A percentile compares a stretch with the other conserved stretches of the same genome.
phyloP scores from a whole-genome alignment of 2,797 vertebrate species.

The Lacerta viridis region DNA sequence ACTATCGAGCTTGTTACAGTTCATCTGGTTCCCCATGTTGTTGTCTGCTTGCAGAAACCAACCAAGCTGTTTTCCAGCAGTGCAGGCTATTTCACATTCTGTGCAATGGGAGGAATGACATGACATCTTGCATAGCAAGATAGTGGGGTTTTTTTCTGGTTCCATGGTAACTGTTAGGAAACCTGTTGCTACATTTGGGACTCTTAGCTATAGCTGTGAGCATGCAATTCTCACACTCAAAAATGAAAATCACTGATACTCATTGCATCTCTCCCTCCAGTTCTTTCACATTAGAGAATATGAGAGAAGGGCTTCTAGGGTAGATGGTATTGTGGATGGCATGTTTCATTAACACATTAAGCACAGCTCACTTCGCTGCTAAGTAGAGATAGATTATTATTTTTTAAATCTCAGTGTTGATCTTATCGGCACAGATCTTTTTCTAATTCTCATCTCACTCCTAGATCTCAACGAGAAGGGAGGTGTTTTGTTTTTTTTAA shows the following conservation, averaged over 20 bases:
- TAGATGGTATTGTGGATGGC: not conserved
- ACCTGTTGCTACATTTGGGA: too few relatives aligned
- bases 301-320: not conserved
- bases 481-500: too few relatives aligned
- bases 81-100: not conserved
- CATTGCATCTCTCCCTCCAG: not conserved
- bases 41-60: not conserved
- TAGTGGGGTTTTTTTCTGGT: not conserved
- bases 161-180: not conserved
- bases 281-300: not conserved
- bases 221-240: not conserved
- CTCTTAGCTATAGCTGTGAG: not conserved
- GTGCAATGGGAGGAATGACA: not conserved
- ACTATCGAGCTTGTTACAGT: not conserved
- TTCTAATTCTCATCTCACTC: too few relatives aligned
- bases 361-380: slow-evolving; percentile 22
- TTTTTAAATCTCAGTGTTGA: too few relatives aligned
- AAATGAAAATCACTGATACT: not conserved
- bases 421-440: too few relatives aligned
- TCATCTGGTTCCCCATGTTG: not conserved
- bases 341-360: slow-evolving; percentile 28
- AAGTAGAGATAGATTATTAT: not conserved
- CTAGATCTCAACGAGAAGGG: too few relatives aligned
- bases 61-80: not conserved
- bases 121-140: not conserved